Evolutionary conservation across 2,888 invertebrate species (phyloP), one percentile per base, ranked within the genome.

Genomic region (Ligdia adustata): DNA sequence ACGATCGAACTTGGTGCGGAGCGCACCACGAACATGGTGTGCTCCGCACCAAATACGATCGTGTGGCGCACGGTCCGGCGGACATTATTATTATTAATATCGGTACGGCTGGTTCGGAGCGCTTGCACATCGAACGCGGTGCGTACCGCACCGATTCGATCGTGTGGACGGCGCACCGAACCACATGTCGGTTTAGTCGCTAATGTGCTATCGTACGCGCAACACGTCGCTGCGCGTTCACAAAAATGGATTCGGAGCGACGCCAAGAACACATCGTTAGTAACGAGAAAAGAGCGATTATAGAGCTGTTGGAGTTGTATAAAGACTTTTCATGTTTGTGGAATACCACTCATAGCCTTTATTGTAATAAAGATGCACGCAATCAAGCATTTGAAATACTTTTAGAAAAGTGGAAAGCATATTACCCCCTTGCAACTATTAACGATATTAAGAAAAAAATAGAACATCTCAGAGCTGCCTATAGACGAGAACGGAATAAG

Each of bases 401-500:
- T 1, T n/a, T 28, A n/a, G 28, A 28, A 28, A 28, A 28, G n/a
- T n/a, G 3, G n/a, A 28, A 14, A 3, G 14, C 28, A n/a, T 6
- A n/a, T n/a, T n/a, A n/a, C n/a, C n/a, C n/a, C n/a, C n/a, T n/a
- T 28, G 28, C 28, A 1, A n/a, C 28, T 7, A 28, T 14, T 7
- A n/a, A 13, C 1, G n/a, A 28, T n/a, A 7, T 28, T 28, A n/a
- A 28, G n/a, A 28, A 28, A 3, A n/a, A 28, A 28, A n/a, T 28
- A n/a, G 28, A n/a, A 28, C 28, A 28, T n/a, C 6, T 28, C 1
- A 6, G 28, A n/a, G n/a, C 28, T n/a, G 6, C 28, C 12, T 27
- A 27, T 27, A 27, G 7, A 13, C 15, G 45, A 2, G 45, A 45
- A 27, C 38, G 18, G 14, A 45, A 45, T 14, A 45, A 45, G 32